These are phyloP conservation scores for Pseudomyrmex flavicornis DNA, from an alignment of 1,140 invertebrate species.

Conservation along the genomic window DNA sequence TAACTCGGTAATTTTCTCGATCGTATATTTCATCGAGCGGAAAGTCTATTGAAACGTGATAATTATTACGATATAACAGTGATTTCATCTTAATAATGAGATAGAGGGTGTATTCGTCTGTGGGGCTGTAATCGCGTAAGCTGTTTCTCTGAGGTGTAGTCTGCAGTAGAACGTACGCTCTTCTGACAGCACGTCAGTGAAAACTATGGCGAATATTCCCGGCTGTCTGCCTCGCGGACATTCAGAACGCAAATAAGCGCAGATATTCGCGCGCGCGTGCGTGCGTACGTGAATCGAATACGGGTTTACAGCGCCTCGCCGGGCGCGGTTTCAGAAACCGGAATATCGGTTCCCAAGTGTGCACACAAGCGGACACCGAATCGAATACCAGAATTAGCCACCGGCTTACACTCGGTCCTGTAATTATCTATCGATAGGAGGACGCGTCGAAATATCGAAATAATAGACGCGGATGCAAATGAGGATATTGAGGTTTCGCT, in stretches of 20 bases:
- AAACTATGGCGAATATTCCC: constrained; percentile 20
- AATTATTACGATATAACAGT: background rate
- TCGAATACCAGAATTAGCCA: constrained; percentile 4
- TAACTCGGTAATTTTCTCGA: background rate
- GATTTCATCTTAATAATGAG: background rate
- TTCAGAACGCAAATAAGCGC: constrained; percentile 37
- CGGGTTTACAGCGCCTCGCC: constrained; percentile 32
- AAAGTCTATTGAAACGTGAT: background rate
- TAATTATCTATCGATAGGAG: constrained; percentile 5
- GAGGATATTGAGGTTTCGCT: background rate
- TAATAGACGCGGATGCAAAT: background rate
- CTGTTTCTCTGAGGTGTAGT: no score
- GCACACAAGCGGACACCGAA: background rate
- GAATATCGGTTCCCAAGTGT: constrained; percentile 35
- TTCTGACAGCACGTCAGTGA: constrained; percentile 24
- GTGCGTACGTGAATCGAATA: constrained; percentile 1
- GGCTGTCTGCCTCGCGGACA: constrained; percentile 8
- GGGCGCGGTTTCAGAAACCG: constrained; percentile 25
- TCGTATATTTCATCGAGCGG: background rate
- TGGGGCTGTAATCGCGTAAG: no score
- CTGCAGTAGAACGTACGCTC: background rate
- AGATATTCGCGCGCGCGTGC: background rate
- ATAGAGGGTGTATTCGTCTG: no score
- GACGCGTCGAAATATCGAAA: constrained; percentile 23
- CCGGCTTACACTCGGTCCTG: no score